Conservation (phyloP, 2,113 vertebrate genomes). For the Poeciliopsis turrubarensis region DNA sequence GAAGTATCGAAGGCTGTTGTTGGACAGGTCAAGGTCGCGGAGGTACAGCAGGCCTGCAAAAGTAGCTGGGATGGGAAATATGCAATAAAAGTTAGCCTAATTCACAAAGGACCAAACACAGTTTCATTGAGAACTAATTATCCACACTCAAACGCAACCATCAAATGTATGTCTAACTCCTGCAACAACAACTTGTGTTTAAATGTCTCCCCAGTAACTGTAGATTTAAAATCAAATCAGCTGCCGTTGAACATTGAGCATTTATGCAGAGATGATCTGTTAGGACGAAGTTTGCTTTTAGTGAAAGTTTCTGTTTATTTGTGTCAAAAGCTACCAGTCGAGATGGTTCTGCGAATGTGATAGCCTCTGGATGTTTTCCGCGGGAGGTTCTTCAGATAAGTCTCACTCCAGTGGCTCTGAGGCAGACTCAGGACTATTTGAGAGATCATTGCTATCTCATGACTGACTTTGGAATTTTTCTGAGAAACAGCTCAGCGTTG, state of each 20-base stretch:
- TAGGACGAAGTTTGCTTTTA: neutral
- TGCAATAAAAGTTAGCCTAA: neutral
- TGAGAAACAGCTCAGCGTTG: neutral
- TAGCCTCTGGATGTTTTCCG: neutral
- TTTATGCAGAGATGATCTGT: neutral
- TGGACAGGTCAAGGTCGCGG: conserved; percentile 92
- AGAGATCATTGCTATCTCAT: neutral
- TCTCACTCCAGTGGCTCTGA: neutral
- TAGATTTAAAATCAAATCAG: no score
- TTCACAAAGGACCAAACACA: neutral
- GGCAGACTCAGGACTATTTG: neutral
- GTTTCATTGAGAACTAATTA: neutral
- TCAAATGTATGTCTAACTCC: neutral
- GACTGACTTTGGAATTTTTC: neutral
- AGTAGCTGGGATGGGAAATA: conserved; percentile 81
- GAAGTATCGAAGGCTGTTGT: conserved; percentile 91
- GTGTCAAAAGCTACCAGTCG: no score
- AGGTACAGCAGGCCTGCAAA: conserved; percentile 90
- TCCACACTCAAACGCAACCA: neutral
- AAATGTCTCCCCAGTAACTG: neutral
- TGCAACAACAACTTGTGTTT: neutral
- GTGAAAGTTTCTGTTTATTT: neutral
- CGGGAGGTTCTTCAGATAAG: neutral
- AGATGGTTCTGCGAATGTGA: no score
- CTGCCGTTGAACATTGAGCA: no score